Evolutionary conservation across 2,888 invertebrate genomes (phyloP), one percentile per base, ranked within the genome.

Genomic region (Argyresthia goedartella): DNA sequence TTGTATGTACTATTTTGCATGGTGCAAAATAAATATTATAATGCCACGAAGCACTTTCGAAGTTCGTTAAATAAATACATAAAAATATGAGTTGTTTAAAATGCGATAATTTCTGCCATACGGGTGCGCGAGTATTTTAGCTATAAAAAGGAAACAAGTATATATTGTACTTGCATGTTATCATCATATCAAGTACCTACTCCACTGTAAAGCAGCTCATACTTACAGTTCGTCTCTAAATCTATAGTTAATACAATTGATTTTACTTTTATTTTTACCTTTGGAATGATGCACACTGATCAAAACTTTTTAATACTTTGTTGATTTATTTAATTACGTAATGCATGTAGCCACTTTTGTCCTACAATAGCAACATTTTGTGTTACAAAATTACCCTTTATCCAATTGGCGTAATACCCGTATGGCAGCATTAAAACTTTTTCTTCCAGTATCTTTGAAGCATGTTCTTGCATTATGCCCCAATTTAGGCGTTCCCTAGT

Each of bases 1-100:
- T 89, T 89, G 88, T 89, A 89, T 90, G 89, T 89, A 89, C 91
- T 91, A 92, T 92, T 93, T 93, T 92, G 93, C 93, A 93, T 93
- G 92, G 90, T 88, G 92, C 91, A 86, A 85, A 84, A 82, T 73
- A 48, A 1, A 25, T 25, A 25, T 25, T 48, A 48, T 36, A 36
- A 71, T 57, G 59, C 56, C 56, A 66, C 66, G 64, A 63, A 65
- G 66, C 67, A 75, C 67, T 65, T 60, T 47, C 47, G 52, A 53
- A 57, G 43, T 50, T 48, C 59, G 51, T 52, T 56, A 60, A 53
- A 53, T 50, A 50, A 62, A 56, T 44, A 59, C 60, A 55, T 53
- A 53, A 56, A 53, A 56, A 25, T 25, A 25, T 25, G 25, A 25
- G 25, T 25, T 4, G 25, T 25, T 25, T 4, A 4, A 25, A 25